Evolutionary conservation across 1,140 invertebrate species (phyloP).

Genomic region (Eupristina koningsbergeri): DNA sequence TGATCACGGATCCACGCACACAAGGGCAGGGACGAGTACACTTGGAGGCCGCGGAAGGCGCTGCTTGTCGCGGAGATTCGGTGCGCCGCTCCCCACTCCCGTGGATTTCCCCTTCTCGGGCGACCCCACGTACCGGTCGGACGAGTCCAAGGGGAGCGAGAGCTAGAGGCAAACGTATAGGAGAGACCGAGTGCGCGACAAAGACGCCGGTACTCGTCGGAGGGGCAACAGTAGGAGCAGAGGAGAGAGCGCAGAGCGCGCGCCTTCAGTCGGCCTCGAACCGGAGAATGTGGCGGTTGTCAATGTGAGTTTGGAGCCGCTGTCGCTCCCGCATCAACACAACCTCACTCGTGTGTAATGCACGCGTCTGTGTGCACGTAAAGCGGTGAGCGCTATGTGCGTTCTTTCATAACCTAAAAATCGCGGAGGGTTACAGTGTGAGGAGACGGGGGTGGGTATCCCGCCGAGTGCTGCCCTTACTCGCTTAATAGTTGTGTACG

Average conservation of each 20-base stretch:
- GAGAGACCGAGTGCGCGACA: not conserved
- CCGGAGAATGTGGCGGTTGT: conserved; percentile 69
- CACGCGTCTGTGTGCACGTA: not conserved
- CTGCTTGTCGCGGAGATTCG: conserved; percentile 22
- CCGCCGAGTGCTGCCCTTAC: not conserved
- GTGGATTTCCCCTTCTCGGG: conserved; percentile 11
- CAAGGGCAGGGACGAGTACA: not conserved
- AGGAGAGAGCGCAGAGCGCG: conserved; percentile 61
- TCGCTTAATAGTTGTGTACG: not conserved
- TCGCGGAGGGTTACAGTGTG: not conserved
- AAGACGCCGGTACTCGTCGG: not conserved
- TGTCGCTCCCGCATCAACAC: conserved; percentile 33
- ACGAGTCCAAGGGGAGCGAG: conserved; percentile 69
- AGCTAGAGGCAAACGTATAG: conserved; percentile 60
- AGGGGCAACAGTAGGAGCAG: not conserved
- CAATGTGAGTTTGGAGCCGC: conserved; percentile 18
- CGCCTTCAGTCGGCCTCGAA: conserved; percentile 72
- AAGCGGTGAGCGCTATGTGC: not conserved
- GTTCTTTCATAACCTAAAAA: conserved; percentile 32
- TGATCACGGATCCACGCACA: not conserved
- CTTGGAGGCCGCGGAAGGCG: conserved; percentile 3
- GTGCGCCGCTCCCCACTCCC: not conserved
- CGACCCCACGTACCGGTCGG: conserved; percentile 52
- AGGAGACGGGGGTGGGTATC: too few species aligned
- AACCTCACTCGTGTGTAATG: not conserved